Evolutionary conservation across 2,888 invertebrate species (phyloP).

Genomic region (Cheilosia impressa): DNA sequence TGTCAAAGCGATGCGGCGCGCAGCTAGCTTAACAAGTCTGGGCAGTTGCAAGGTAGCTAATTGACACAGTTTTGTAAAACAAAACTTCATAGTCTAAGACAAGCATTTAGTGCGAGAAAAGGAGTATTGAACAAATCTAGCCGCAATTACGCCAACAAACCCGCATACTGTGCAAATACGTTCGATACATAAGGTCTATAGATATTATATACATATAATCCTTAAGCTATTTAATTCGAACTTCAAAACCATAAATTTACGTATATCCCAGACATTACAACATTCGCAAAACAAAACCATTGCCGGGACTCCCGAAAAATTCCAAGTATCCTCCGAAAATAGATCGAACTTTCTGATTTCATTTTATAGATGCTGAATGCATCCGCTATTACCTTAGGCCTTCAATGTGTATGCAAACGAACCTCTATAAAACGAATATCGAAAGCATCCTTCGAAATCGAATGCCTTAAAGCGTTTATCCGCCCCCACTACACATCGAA

Average conservation of each 20-base stretch:
- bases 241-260: neutral
- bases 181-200: neutral
- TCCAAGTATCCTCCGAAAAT: slow-evolving; percentile 17
- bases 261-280: slow-evolving; percentile 7
- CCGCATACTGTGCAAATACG: too few species aligned
- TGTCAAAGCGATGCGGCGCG: too few species aligned
- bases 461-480: slow-evolving; percentile 20
- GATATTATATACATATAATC: too few species aligned
- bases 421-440: slow-evolving; percentile 48
- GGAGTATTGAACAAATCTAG: too few species aligned
- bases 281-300: neutral
- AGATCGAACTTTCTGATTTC: slow-evolving; percentile 59
- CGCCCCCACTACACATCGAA: neutral
- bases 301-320: slow-evolving; percentile 15
- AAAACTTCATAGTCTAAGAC: too few species aligned
- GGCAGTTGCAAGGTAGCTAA: too few species aligned
- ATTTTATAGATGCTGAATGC: slow-evolving; percentile 48
- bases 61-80: too few species aligned
- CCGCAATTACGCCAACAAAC: too few species aligned
- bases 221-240: neutral
- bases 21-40: too few species aligned
- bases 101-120: too few species aligned
- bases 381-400: slow-evolving; percentile 57
- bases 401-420: slow-evolving; percentile 48
- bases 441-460: slow-evolving; percentile 40